Conservation (phyloP, 2,797 vertebrate genomes). For the Percopsis omiscomaycus region DNA sequence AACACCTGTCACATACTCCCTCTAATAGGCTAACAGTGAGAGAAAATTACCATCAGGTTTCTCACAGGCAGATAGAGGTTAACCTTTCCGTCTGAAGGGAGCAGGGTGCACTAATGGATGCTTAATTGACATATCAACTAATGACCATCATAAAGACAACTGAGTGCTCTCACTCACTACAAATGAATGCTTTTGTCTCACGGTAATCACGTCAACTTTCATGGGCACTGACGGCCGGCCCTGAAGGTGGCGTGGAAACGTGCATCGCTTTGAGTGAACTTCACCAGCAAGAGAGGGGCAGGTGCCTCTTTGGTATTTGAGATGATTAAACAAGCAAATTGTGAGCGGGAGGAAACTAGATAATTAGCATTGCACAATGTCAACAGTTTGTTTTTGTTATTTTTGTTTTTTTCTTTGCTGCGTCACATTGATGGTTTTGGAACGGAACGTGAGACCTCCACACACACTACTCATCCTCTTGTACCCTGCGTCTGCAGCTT, state of each 20-base stretch:
- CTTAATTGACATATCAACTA: conserved; percentile 54
- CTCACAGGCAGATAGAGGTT: conserved; percentile 32
- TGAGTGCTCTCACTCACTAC: conserved; percentile 18
- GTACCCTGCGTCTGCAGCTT: conserved; percentile 12
- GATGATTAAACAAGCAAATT: not conserved
- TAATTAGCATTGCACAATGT: conserved; percentile 4
- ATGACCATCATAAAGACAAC: conserved; percentile 46
- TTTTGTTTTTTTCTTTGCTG: conserved; percentile 1
- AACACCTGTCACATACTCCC: conserved; percentile 53
- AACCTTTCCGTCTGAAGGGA: conserved; percentile 27
- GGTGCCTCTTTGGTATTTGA: not conserved
- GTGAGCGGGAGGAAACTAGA: not conserved
- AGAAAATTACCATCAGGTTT: conserved; percentile 42
- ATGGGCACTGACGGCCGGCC: conserved; percentile 21
- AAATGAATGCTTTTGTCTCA: conserved; percentile 49
- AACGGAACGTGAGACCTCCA: conserved; percentile 36
- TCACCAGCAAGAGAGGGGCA: not conserved
- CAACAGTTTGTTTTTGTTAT: conserved; percentile 31
- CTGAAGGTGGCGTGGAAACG: conserved; percentile 15
- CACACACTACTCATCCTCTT: conserved; percentile 28
- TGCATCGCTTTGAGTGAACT: not conserved
- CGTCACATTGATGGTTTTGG: conserved; percentile 20
- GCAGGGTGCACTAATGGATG: conserved; percentile 45
- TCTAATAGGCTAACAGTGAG: conserved; percentile 44
- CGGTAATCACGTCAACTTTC: conserved; percentile 40